Evolutionary conservation across 2,797 vertebrate genomes (phyloP), one percentile per base, ranked within the genome.

Genomic region (Hipposideros larvatus): DNA sequence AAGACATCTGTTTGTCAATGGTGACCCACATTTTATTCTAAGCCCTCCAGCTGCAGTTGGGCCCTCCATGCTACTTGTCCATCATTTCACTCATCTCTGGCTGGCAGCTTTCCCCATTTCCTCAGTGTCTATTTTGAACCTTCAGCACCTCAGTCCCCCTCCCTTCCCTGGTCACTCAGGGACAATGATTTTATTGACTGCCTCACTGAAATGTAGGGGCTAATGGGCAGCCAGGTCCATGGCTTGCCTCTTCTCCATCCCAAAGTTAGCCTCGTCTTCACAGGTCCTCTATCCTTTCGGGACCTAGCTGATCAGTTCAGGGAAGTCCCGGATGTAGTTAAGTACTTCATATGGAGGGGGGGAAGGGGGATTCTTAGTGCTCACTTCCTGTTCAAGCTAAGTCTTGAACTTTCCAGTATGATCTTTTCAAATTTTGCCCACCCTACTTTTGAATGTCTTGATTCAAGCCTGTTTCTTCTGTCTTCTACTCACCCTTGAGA

Each of bases 381-480:
- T 57, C 19, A 41, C 14, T 80, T 92, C 75, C 65, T 80, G 3
- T 82, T 68, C 15, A 57, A 93, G 46, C 24, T 80, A 63, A 86
- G 63, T 77, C 61, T 89, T 22, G 2, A 90, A 53, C 22, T 90
- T 74, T 90, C 13, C 24, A 48, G 41, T 55, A 53, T 16, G 34
- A 80, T 73, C 48, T 82, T 96, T 95, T 86, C 4, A 91, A 91
- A 59, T 18, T 68, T 92, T 87, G 46, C 18, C 65, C 24, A 51
- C 14, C 15, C 0, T 7, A 34, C 11, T 66, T 96, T 71, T 85
- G 0, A 89, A 87, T 97, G 80, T 77, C 63, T 34, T 94, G 21
- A 80, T 71, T 66, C 59, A 82, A 79, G 21, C 3, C 31, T 71
- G 28, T 82, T 15, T 86, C 75, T 87, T 41, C 43, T 87, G 28